Conservation (phyloP, 2,888 invertebrate species). For the Apamea crenata region DNA sequence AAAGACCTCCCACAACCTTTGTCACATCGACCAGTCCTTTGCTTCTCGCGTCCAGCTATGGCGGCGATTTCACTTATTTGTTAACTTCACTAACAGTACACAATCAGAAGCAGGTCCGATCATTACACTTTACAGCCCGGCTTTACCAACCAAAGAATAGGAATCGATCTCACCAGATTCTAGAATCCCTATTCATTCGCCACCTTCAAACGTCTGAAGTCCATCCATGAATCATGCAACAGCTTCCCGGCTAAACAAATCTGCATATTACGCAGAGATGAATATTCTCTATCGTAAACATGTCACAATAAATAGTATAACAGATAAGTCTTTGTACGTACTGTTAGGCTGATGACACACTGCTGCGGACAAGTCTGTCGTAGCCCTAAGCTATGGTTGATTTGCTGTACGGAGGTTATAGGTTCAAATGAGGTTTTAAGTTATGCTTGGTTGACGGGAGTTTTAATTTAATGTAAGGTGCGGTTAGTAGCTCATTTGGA, state of each 20-base stretch:
- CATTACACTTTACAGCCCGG: background rate
- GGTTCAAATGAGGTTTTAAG: slow-evolving; percentile 36
- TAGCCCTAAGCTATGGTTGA: slow-evolving; percentile 43
- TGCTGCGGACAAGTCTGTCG: slow-evolving; percentile 25
- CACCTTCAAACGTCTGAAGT: slow-evolving; percentile 2
- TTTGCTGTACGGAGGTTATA: slow-evolving; percentile 40
- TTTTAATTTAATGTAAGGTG: slow-evolving; percentile 22
- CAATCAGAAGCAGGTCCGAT: background rate
- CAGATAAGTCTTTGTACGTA: slow-evolving; percentile 40
- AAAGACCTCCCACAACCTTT: background rate
- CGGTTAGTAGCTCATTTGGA: slow-evolving; percentile 11
- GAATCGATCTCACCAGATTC: background rate
- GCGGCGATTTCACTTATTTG: too few relatives aligned
- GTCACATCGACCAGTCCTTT: too few relatives aligned
- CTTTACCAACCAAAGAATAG: background rate
- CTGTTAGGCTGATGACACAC: slow-evolving; percentile 46
- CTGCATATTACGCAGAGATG: slow-evolving; percentile 50
- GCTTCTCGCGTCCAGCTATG: background rate
- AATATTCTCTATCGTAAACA: slow-evolving; percentile 55
- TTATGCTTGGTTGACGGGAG: slow-evolving; percentile 11
- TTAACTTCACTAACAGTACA: background rate
- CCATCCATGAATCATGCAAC: slow-evolving; percentile 33
- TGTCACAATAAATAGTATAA: slow-evolving; percentile 55
- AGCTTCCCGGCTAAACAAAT: slow-evolving; percentile 43
- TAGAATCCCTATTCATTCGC: background rate